phyloP scores from a whole-genome alignment of 2,888 invertebrate species.

The Nudaria mundana region DNA sequence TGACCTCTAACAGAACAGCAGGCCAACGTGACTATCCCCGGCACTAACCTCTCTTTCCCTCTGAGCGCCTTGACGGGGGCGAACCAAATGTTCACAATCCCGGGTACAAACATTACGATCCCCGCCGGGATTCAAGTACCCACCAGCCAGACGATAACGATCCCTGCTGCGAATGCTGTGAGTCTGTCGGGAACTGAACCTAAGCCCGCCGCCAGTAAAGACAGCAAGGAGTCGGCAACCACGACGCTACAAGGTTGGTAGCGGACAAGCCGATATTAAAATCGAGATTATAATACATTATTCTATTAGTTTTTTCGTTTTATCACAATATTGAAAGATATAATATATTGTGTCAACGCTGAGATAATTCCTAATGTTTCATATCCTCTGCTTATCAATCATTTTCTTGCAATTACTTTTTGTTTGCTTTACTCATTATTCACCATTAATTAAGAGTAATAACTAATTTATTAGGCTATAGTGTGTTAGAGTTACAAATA shows the following conservation, averaged over 20 bases:
- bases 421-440: too few species aligned
- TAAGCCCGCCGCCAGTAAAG: slow-evolving; percentile 73
- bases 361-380: slow-evolving; percentile 21
- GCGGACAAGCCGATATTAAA: slow-evolving; percentile 19
- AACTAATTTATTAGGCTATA: neutral
- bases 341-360: neutral
- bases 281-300: slow-evolving; percentile 3
- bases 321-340: neutral
- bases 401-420: slow-evolving; percentile 40
- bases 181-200: slow-evolving; percentile 28
- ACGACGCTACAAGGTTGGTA: slow-evolving; percentile 65
- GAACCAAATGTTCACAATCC: slow-evolving; percentile 79
- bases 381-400: slow-evolving; percentile 41
- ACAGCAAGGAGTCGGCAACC: slow-evolving; percentile 47
- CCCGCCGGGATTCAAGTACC: slow-evolving; percentile 48
- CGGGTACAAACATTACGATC: slow-evolving; percentile 76
- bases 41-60: slow-evolving; percentile 83
- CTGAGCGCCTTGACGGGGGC: slow-evolving; percentile 68
- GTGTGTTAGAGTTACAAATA: neutral
- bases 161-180: slow-evolving; percentile 47
- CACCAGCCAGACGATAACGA: slow-evolving; percentile 49
- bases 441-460: slow-evolving; percentile 2
- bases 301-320: neutral
- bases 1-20: slow-evolving; percentile 69
- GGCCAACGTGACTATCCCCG: slow-evolving; percentile 82